Evolutionary conservation across 2,113 vertebrate genomes (phyloP).

Genomic region (Atractosteus spatula): DNA sequence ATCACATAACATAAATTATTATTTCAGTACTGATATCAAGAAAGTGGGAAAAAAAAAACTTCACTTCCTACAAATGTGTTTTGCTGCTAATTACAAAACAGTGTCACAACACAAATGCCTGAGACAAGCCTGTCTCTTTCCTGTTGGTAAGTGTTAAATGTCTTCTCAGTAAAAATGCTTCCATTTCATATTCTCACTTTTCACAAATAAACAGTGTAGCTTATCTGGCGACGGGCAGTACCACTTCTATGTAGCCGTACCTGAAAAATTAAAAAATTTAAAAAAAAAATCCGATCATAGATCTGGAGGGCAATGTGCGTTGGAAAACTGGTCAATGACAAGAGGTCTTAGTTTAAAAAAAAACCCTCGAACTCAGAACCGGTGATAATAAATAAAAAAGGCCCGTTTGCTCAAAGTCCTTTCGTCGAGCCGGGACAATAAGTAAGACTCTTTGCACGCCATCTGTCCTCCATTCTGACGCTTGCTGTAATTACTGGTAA

Average conservation of each 20-base stretch:
- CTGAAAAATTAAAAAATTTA: no score
- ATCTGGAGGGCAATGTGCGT: no score
- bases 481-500: conserved; percentile 72
- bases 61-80: conserved; percentile 21
- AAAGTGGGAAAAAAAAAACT: conserved; percentile 16
- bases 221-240: neutral
- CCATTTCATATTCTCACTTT: conserved; percentile 11
- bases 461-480: conserved; percentile 75
- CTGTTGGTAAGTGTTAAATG: conserved; percentile 29
- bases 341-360: no score
- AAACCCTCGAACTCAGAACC: no score
- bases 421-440: conserved; percentile 46
- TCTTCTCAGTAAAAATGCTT: conserved; percentile 23
- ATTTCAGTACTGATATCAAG: conserved; percentile 30
- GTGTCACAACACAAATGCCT: conserved; percentile 23
- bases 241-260: no score
- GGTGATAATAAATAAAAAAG: no score
- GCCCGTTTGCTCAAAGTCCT: no score
- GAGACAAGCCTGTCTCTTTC: conserved; percentile 21
- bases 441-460: conserved; percentile 61
- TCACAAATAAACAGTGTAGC: conserved; percentile 5
- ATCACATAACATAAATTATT: conserved; percentile 19
- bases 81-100: conserved; percentile 29
- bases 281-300: no score
- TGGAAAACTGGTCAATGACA: no score